These are phyloP conservation scores for Episyrphus balteatus DNA, from an alignment of 1,140 invertebrate genomes.

Conservation along the genomic window DNA sequence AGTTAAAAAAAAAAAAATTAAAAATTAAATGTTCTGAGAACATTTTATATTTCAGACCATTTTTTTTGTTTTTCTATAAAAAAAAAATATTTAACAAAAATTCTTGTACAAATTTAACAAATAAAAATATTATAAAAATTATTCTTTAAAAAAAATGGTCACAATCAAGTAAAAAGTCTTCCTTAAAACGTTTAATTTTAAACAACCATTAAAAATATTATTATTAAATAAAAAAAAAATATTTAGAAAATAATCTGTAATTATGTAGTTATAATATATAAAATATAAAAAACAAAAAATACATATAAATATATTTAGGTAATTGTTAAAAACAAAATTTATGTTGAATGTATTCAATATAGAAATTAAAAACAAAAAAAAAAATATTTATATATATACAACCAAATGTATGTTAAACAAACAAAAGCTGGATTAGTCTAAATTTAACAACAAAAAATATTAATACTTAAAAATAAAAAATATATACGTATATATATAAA, in stretches of 20 bases:
- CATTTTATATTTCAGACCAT: not conserved
- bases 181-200: slow-evolving; percentile 28
- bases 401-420: slow-evolving; percentile 8
- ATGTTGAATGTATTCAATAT: slow-evolving; percentile 6
- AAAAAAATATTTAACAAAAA: not conserved
- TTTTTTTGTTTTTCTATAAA: not conserved
- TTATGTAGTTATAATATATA: not conserved
- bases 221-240: slow-evolving; percentile 5
- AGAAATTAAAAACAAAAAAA: slow-evolving; percentile 10
- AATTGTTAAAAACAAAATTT: not conserved
- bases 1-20: not conserved
- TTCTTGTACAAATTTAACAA: slow-evolving; percentile 6
- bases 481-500: too few relatives aligned
- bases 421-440: not conserved
- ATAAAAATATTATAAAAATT: slow-evolving; percentile 8
- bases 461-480: too few relatives aligned
- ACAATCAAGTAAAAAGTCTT: slow-evolving; percentile 38
- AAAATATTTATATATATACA: slow-evolving; percentile 6
- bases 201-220: not conserved
- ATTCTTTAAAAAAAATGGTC: slow-evolving; percentile 19
- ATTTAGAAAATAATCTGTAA: slow-evolving; percentile 4
- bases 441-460: too few relatives aligned
- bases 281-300: not conserved
- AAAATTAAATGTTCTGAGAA: not conserved
- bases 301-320: not conserved